Base-by-base conservation (phyloP, 2,797 vertebrate genomes). In the Malacoctenus gilli region DNA sequence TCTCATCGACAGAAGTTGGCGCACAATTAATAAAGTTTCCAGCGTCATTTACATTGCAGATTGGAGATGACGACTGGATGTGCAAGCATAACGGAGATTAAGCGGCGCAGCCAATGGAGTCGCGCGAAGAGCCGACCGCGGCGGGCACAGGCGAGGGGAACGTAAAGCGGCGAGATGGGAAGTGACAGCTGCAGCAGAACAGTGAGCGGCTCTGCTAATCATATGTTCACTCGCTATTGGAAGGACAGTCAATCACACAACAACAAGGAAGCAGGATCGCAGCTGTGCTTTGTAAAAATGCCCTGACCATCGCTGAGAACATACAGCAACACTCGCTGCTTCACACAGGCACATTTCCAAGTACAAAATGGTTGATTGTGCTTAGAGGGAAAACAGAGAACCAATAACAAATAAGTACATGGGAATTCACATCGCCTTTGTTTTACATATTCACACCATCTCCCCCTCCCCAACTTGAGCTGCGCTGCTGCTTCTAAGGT, bases 371-470 rank as follows among this genome's bases (percentile, higher is more conserved):
- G 83, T 79, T 86, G 82, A 85, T 82, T 80, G 82, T 86, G 85
- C 87, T 89, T 87, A 80, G 83, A 89, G 86, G 87, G 85, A 83
- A 89, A 86, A 86, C 63, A 80, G 63, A 79, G 76, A 85, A 73
- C 80, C 84, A 84, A 86, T 87, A 88, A 89, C 82, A 89, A 89
- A 86, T 84, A 86, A 84, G 78, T 88, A 84, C 82, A 87, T 78
- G 87, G 88, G 87, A 90, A 90, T 91, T 85, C 86, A 85, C 79
- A 80, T 88, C 79, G 54, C 85, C 85, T 87, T 85, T 84, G 84
- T 83, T 88, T 91, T 89, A 89, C 88, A 90, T 90, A 90, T 88
- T 87, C 83, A 85, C 87, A 85, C 75, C 79, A 20, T 34, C 55
- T 61, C 57, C 66, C 58, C 75, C 57, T 54, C 72, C 52, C 64